These are phyloP conservation scores for Creontiades dilutus DNA, from an alignment of 2,888 invertebrate species.

Conservation along the genomic window DNA sequence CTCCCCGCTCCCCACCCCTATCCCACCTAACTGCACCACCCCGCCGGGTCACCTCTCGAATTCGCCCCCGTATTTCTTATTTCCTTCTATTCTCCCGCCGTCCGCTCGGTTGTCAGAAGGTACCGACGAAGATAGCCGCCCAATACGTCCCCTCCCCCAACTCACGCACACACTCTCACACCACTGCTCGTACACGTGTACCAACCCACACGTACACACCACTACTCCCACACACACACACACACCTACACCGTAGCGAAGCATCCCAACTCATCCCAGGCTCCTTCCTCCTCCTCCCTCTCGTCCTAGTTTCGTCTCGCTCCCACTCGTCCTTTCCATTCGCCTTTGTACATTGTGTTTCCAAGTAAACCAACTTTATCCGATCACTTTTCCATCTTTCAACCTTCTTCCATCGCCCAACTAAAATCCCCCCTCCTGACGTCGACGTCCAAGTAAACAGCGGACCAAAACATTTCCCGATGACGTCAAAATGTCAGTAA, in stretches of 20 bases:
- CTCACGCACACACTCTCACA: not conserved
- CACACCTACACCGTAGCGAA: not conserved
- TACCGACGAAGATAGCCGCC: not conserved
- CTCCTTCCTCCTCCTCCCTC: not conserved
- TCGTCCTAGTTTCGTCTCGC: not conserved
- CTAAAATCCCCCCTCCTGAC: no score
- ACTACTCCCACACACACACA: not conserved
- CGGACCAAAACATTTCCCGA: no score
- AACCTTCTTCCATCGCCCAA: not conserved
- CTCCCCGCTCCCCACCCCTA: slow-evolving; percentile 4
- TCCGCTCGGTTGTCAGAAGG: not conserved
- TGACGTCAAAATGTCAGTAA: no score
- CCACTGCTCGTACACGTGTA: no score
- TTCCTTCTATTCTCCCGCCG: slow-evolving; percentile 20
- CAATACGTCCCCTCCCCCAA: not conserved
- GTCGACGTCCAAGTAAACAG: no score
- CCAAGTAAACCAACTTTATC: slow-evolving; percentile 31
- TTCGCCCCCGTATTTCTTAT: slow-evolving; percentile 34
- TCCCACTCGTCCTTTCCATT: not conserved
- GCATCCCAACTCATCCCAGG: no score
- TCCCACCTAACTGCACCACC: not conserved
- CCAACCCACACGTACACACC: no score
- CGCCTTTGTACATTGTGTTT: not conserved
- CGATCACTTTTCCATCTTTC: not conserved
- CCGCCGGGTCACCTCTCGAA: not conserved